Base-by-base conservation (phyloP, 2,888 invertebrate species). In the Rutpela maculata region DNA sequence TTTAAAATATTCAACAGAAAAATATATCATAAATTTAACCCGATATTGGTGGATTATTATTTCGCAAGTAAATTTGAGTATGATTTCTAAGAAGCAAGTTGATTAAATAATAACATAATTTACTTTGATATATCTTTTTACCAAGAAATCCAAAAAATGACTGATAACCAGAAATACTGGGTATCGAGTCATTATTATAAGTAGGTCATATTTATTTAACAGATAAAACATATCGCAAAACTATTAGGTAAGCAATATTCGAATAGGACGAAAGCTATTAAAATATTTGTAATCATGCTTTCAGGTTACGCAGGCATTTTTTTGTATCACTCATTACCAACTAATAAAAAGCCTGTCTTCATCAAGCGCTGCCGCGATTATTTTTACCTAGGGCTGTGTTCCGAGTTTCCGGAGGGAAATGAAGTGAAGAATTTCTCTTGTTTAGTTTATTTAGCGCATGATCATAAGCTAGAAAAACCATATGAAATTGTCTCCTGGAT, bases 141-240 rank as follows among this genome's bases (percentile, higher is more conserved):
- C 50, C 50, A 59, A 59, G 59, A 59, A 59, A 1, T 19, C 1
- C 10, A 19, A 18, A 59, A 59, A 59, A 59, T 59, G 0, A 11
- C 59, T 59, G 59, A 59, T 59, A 59, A 59, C 12, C 19, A 12
- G 19, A 22, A 59, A 59, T 59, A 22, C 59, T 22, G 12, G 11
- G 19, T 59, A 59, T 18, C 9, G 19, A 59, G 11, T 22, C 19
- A 59, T 18, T 19, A 22, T 19, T 19, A 19, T 19, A 59, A 59
- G 22, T 22, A 15, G 59, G 18, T 59, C 59, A 22, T 59, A 59
- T 59, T 59, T 59, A 18, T 59, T 59, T 18, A 59, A 59, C 59
- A 59, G 59, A 19, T 59, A 50, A n/a, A 50, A 50, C 1, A n/a
- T 15, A n/a, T 15, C n/a, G n/a, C 50, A 50, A 15, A 50, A 50